Base-by-base conservation (phyloP, 1,140 invertebrate genomes). In the Bombus pascuorum region DNA sequence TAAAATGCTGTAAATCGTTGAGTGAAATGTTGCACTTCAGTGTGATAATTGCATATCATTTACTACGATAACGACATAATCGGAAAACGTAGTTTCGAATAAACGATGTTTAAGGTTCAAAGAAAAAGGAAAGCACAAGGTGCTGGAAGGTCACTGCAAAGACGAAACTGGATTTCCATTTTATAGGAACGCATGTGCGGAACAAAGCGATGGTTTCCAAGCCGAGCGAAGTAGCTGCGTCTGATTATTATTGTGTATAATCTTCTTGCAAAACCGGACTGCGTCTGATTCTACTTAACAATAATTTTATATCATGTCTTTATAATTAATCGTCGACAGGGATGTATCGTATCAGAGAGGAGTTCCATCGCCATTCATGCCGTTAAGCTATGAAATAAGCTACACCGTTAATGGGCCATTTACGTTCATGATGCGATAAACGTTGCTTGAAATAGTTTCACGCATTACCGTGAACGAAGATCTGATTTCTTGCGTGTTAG, bases 211-310 rank as follows among this genome's bases (percentile, higher is more conserved):
- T 34, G n/a, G 4, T 59, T 70, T 42, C 47, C 53, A 22, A 37
- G 28, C 9, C 5, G 8, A 15, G 42, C 34, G n/a, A 53, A 25
- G 65, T 18, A 32, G 82, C 44, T 39, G 66, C 5, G 77, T 80
- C 83, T 79, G 83, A 85, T 85, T 57, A 80, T 80, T 85, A 80
- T 80, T 77, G 25, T 32, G 42, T 37, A 39, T 80, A 72, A 85
- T 85, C 68, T 85, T 42, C 83, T 79, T 80, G 68, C 57, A 80
- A 57, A 80, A 85, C 76, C 68, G 83, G 77, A 70, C 25, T 28
- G 10, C 28, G 12, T 3, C 18, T 10, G 25, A 47, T 8, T 25
- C 22, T 22, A 28, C n/a, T 28, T 8, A n/a, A 10, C 1, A 10
- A 79, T 9, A 10, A 57, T 79, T 70, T 79, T 32, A 8, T 8